phyloP scores from a whole-genome alignment of 2,888 invertebrate genomes.

The Selenia dentaria region DNA sequence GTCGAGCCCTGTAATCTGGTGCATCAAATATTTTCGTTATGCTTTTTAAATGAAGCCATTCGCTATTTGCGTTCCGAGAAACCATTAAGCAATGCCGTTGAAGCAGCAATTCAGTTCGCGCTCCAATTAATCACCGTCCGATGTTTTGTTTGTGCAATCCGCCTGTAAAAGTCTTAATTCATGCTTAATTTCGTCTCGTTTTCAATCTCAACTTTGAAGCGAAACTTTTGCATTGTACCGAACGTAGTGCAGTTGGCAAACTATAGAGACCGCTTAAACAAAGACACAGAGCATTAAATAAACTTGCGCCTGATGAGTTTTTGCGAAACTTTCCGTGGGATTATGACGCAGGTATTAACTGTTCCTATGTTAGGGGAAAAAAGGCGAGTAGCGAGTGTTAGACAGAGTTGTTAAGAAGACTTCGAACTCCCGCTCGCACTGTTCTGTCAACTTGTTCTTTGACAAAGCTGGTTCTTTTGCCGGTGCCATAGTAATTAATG shows the following conservation, averaged over 20 bases:
- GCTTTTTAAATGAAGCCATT: no score
- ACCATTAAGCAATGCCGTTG: slow-evolving; percentile 9
- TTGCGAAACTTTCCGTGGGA: slow-evolving; percentile 43
- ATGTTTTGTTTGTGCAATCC: slow-evolving; percentile 52
- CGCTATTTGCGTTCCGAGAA: slow-evolving; percentile 6
- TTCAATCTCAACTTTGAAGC: slow-evolving; percentile 58
- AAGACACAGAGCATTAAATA: slow-evolving; percentile 55
- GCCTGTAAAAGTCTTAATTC: slow-evolving; percentile 55
- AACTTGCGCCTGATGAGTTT: slow-evolving; percentile 52
- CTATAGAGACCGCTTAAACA: slow-evolving; percentile 50
- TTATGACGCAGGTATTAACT: slow-evolving; percentile 56
- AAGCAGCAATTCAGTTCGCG: slow-evolving; percentile 12
- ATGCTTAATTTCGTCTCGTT: slow-evolving; percentile 61
- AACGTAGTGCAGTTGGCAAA: slow-evolving; percentile 47
- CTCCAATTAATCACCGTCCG: slow-evolving; percentile 38
- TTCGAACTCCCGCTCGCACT: slow-evolving; percentile 24
- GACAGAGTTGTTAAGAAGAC: slow-evolving; percentile 36
- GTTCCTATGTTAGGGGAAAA: slow-evolving; percentile 42
- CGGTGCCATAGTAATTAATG: slow-evolving; percentile 65
- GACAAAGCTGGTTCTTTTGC: slow-evolving; percentile 61
- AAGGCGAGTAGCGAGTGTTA: slow-evolving; percentile 33
- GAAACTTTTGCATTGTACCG: slow-evolving; percentile 57
- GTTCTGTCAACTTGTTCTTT: slow-evolving; percentile 58
- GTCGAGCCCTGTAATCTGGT: no score
- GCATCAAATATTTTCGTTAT: no score